Percentiles rank a stretch among this genome's conserved stretches.
phyloP scores from a whole-genome alignment of 2,888 invertebrate genomes.

The Macrosoma leucophasiata region DNA sequence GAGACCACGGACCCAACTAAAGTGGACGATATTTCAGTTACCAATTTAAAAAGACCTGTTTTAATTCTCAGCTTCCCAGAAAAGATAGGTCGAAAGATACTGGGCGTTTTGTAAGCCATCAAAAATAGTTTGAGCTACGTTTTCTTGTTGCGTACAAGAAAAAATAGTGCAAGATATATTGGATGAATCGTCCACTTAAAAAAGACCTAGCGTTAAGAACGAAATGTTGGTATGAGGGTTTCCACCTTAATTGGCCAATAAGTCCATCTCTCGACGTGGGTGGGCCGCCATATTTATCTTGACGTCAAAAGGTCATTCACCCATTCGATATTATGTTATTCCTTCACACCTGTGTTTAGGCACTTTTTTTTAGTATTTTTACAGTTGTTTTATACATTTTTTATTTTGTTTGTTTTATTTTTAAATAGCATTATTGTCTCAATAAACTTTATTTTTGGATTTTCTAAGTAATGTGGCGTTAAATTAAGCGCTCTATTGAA shows the following conservation, averaged over 20 bases:
- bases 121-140: no score
- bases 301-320: conserved; percentile 65
- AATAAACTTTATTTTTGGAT: no score
- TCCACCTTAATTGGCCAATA: conserved; percentile 25
- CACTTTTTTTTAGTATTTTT: conserved; percentile 38
- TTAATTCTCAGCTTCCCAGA: no score
- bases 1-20: no score
- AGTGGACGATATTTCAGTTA: no score
- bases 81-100: no score
- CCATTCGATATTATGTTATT: conserved; percentile 23
- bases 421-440: no score
- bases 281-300: conserved; percentile 61
- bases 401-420: conserved; percentile 7
- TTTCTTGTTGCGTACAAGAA: no score
- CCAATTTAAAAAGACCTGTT: no score
- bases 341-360: conserved; percentile 45
- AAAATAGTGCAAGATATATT: conserved; percentile 27
- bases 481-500: no score
- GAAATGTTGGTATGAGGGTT: conserved; percentile 17
- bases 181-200: conserved; percentile 19
- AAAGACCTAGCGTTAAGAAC: not conserved
- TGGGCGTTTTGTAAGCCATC: no score
- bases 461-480: no score
- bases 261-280: conserved; percentile 46
- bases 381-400: conserved; percentile 36